Percentiles rank a stretch among this genome's conserved stretches.
phyloP scores from a whole-genome alignment of 2,113 vertebrate genomes.

The human region DNA sequence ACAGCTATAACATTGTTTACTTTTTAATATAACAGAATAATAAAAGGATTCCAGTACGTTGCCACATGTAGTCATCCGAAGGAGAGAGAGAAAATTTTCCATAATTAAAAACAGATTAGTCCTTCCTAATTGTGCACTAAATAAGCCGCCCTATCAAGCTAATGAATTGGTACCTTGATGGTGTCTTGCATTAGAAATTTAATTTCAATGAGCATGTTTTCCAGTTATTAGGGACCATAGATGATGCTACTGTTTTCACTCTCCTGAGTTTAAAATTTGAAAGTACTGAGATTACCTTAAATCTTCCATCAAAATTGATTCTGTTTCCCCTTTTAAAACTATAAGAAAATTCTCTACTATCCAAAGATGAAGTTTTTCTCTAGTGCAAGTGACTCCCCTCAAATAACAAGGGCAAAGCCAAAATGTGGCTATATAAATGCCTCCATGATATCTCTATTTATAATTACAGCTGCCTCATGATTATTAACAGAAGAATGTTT shows the following conservation, averaged over 20 bases:
- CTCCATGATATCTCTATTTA: not conserved
- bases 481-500: not conserved
- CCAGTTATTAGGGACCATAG: not conserved
- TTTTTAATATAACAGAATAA: constrained; percentile 34
- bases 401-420: not conserved
- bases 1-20: not conserved
- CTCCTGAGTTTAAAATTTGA: not conserved
- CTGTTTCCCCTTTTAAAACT: not conserved
- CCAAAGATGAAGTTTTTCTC: not conserved
- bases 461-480: not conserved
- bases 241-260: not conserved
- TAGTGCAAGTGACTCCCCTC: not conserved
- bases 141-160: not conserved
- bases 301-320: not conserved
- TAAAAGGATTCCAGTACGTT: not conserved
- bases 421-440: not conserved
- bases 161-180: not conserved
- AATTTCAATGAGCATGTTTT: not conserved
- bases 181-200: not conserved
- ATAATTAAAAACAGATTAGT: not conserved
- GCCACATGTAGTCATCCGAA: not conserved
- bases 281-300: not conserved
- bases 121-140: constrained; percentile 23
- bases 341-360: not conserved
- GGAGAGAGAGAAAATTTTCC: not conserved